Conservation (phyloP, 64 coral and sea anemone species). For the Pocillopora damicornis region DNA sequence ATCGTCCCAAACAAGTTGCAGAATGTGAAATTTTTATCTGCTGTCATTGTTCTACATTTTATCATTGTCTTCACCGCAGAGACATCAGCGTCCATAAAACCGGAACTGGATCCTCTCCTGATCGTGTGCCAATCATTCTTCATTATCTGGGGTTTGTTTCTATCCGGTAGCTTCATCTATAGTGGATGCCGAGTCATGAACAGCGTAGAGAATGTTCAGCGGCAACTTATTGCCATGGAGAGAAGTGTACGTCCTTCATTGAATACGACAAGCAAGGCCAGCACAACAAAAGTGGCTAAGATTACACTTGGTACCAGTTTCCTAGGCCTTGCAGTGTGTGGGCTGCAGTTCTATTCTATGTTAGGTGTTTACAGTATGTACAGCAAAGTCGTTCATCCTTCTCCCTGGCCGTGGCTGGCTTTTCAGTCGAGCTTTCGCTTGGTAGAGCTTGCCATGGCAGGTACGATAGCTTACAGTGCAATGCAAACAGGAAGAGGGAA, state of each 20-base stretch:
- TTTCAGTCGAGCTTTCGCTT: slow-evolving; percentile 63
- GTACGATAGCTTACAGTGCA: slow-evolving; percentile 60
- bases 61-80: slow-evolving; percentile 38
- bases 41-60: slow-evolving; percentile 37
- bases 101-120: slow-evolving; percentile 25
- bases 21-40: slow-evolving; percentile 26
- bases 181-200: slow-evolving; percentile 53
- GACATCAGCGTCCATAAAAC: slow-evolving; percentile 11
- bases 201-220: not conserved
- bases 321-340: slow-evolving; percentile 47
- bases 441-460: slow-evolving; percentile 51
- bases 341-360: slow-evolving; percentile 59
- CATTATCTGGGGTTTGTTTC: slow-evolving; percentile 55
- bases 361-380: slow-evolving; percentile 64
- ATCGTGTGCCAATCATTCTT: slow-evolving; percentile 67
- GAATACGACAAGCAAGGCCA: not conserved
- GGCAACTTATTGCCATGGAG: slow-evolving; percentile 16
- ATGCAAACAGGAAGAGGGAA: slow-evolving; percentile 19
- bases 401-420: slow-evolving; percentile 61
- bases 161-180: slow-evolving; percentile 57
- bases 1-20: slow-evolving; percentile 36
- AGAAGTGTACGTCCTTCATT: not conserved
- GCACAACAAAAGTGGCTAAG: slow-evolving; percentile 46
- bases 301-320: slow-evolving; percentile 45
- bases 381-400: slow-evolving; percentile 26